These are phyloP conservation scores for Piaya cayana DNA, from an alignment of 2,113 vertebrate species.

Conservation along the genomic window DNA sequence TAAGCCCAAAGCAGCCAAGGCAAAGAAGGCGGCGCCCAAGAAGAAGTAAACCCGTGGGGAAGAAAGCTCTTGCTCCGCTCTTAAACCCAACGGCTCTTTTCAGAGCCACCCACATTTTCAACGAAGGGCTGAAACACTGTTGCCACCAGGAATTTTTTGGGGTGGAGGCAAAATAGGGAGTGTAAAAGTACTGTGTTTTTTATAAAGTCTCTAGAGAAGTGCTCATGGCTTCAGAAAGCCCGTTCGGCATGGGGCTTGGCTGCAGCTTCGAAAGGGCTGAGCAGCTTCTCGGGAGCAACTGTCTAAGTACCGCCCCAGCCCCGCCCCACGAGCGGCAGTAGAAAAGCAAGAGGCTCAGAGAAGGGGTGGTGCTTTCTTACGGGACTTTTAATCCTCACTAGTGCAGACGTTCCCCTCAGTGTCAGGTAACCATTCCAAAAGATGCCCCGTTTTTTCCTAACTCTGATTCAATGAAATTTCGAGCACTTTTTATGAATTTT, in stretches of 20 bases:
- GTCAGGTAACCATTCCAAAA: rapidly evolving
- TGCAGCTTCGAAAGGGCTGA: rapidly evolving
- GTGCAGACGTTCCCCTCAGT: rapidly evolving
- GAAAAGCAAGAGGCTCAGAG: rapidly evolving
- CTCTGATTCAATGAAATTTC: rapidly evolving
- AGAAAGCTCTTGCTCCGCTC: background rate
- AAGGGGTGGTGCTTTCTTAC: rapidly evolving
- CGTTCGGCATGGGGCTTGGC: rapidly evolving
- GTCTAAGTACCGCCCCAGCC: no score
- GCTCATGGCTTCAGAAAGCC: rapidly evolving
- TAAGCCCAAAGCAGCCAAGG: background rate
- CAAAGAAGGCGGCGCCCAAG: background rate
- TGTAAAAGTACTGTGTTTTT: no score
- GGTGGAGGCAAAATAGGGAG: background rate
- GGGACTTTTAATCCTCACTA: rapidly evolving
- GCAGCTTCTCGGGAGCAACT: rapidly evolving
- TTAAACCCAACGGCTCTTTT: constrained; percentile 69
- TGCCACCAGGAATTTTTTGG: rapidly evolving
- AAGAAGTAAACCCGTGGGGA: constrained; percentile 9
- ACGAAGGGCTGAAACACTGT: background rate
- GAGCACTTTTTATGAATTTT: no score
- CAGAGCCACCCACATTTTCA: constrained; percentile 28
- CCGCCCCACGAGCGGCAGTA: rapidly evolving
- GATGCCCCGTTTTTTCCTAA: rapidly evolving
- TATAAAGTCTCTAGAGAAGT: no score